These are phyloP conservation scores for Danio choprae DNA, from an alignment of 2,797 vertebrate species.

Conservation along the genomic window DNA sequence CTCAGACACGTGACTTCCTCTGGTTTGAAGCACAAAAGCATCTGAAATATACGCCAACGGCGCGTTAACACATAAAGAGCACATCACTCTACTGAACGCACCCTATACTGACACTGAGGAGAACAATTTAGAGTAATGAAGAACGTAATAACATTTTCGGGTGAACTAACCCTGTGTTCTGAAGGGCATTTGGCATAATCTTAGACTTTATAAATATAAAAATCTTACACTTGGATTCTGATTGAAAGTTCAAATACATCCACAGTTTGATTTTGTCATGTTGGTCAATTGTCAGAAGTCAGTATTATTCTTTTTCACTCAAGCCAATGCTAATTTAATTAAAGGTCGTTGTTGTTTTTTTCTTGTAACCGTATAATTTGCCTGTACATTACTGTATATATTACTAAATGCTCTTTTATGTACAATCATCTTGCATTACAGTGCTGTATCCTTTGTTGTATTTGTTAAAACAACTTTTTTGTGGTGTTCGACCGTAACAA, in stretches of 20 bases:
- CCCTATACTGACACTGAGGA: no score
- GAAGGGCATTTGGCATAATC: background rate
- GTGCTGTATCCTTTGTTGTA: background rate
- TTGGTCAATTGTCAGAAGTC: background rate
- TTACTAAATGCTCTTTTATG: conserved; percentile 10
- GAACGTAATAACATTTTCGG: no score
- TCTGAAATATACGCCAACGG: no score
- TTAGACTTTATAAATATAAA: background rate
- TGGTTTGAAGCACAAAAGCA: no score
- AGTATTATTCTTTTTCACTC: background rate
- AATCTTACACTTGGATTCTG: background rate
- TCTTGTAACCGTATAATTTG: background rate
- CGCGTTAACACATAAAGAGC: no score
- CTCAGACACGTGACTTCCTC: no score
- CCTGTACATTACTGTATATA: conserved; percentile 21
- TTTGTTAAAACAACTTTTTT: background rate
- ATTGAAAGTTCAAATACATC: background rate
- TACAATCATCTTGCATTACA: background rate
- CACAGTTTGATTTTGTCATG: background rate
- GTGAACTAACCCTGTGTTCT: background rate
- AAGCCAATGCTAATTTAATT: background rate
- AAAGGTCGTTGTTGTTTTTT: background rate
- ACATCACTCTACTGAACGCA: no score
- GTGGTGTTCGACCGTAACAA: background rate
- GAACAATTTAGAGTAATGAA: no score